Base-by-base conservation (phyloP, 2,113 vertebrate genomes). In the Phrynosoma blainvillii region DNA sequence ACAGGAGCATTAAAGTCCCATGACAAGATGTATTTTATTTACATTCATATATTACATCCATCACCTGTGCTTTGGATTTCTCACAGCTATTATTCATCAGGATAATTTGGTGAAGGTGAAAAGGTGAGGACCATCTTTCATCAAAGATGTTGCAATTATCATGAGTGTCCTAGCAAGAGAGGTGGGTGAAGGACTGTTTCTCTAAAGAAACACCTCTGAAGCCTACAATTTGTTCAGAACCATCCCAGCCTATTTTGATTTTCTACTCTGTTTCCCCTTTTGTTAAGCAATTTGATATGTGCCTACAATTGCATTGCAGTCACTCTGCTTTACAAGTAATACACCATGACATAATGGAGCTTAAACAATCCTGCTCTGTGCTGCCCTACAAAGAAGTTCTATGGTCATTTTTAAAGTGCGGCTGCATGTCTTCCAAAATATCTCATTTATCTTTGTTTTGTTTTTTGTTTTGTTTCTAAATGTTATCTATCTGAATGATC, bases 261-360 rank as follows among this genome's bases (percentile, higher is more conserved):
- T 95, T 90, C 85, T 87, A 90, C 8, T 87, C 70, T 30, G 80
- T 30, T 94, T 93, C 42, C 23, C 62, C 84, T 90, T 89, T 94
- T 94, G 82, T 91, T 86, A 90, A 94, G 81, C 84, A 42, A 88
- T 87, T 89, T 40, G 21, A 90, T 70, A 92, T 94, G 92, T 88
- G 92, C 54, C 66, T 91, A 87, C 86, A 94, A 92, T 89, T 66
- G 91, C 87, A 87, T 62, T 86, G 79, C n/a, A 90, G 92, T 87
- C 75, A 90, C 42, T 94, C 89, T 54, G 90, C 93, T 95, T 93
- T 87, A 95, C 86, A 95, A 73, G 62, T 85, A 94, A 91, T 70
- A 91, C 81, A 91, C 89, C 21, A 75, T 94, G 91, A 95, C 89
- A 86, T 79, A 94, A 92, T 87, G n/a, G 73, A 89, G 82, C 79